Evolutionary conservation across 1,140 invertebrate genomes (phyloP), one percentile per base, ranked within the genome.

Genomic region (Anthonomus grandis): DNA sequence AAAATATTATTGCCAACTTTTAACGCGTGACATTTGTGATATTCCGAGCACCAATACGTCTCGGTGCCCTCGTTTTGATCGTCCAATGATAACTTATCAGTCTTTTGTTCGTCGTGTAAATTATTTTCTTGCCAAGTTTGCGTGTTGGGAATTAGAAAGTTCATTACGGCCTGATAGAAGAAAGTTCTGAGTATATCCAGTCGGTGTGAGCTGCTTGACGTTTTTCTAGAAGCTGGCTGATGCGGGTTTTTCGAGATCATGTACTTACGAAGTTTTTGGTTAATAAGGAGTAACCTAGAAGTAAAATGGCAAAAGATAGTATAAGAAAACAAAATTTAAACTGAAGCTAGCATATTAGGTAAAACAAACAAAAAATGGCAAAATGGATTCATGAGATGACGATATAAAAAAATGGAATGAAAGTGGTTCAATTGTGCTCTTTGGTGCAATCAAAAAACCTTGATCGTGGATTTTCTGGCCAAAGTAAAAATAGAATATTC

Each of bases 11-110:
- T 74, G 12, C 75, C 76, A 17, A 79, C 74, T 68, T 79, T 80
- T 8, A 84, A 66, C 10, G 82, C 86, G 64, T 91, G 87, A 66
- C 89, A 90, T 75, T 93, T 93, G 69, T 92, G 86, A 70, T 89
- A 89, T 69, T 91, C 87, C 0, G 87, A 89, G 67, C 86, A 85
- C 81, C 88, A 86, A 71, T 90, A 91, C 3, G 86, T 85, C 75
- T 91, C 89, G 70, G 78, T 73, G 36, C 72, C 71, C 13, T 71
- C 67, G 47, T 71, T 65, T 47, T 71, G 69, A 17, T 66, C 47
- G 19, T 59, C 57, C 37, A 44, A 64, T 24, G 39, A 36, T 21
- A 42, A 18, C 31, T 63, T 59, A 37, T 56, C 57, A 8, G 27
- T 57, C 31, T 39, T 27, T 15, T 25, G 50, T 31, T 60, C 52